Evolutionary conservation across 2,888 invertebrate genomes (phyloP).

Genomic region (Aplocera efformata): DNA sequence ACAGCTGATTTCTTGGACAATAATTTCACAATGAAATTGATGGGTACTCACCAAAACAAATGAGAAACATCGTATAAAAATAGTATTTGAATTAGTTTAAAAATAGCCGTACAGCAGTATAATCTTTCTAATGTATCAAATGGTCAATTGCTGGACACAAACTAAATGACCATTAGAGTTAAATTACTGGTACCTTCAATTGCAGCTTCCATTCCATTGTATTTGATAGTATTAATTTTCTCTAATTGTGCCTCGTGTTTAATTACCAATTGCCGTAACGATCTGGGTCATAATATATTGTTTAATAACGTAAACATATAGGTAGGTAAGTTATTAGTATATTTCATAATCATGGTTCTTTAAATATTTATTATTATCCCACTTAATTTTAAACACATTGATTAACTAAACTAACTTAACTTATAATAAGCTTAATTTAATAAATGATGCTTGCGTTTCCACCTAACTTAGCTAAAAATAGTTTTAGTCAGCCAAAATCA

Average conservation of each 20-base stretch:
- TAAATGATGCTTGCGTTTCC: no score
- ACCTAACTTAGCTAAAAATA: no score
- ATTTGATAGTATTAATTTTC: conserved; percentile 26
- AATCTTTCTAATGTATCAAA: conserved; percentile 15
- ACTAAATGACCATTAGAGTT: conserved; percentile 26
- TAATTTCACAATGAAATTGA: neutral
- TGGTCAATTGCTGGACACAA: conserved; percentile 20
- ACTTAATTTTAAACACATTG: no score
- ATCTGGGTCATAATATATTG: conserved; percentile 19
- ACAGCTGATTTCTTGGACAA: no score
- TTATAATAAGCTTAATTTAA: no score
- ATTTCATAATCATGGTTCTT: no score
- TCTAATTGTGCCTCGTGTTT: conserved; percentile 29
- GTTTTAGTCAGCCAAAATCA: no score
- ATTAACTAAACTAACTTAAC: no score
- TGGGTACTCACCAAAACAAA: conserved; percentile 9
- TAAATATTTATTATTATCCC: no score
- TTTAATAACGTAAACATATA: no score
- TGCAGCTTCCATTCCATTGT: conserved; percentile 17
- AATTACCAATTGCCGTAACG: conserved; percentile 18
- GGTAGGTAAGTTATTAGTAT: no score
- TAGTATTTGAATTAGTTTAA: neutral
- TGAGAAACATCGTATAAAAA: neutral
- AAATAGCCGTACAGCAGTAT: conserved; percentile 3
- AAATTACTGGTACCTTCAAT: conserved; percentile 26